These are phyloP conservation scores for Balaenoptera acutorostrata DNA, from an alignment of 2,113 vertebrate species.

Conservation along the genomic window DNA sequence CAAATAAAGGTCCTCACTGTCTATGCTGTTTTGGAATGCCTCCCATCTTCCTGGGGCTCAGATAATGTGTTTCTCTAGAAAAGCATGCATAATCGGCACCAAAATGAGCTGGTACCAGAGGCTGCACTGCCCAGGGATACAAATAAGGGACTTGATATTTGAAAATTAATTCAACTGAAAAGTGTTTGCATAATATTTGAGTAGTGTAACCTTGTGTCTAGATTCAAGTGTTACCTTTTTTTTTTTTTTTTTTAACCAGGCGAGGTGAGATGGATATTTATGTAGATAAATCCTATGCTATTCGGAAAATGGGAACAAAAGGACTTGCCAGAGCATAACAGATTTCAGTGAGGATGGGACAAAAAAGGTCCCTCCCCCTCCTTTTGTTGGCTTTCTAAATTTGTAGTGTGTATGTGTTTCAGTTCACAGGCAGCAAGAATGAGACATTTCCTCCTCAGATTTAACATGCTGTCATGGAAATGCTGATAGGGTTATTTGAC, in stretches of 20 bases:
- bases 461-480: slow-evolving; percentile 34
- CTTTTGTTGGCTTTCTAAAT: background rate
- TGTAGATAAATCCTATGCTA: background rate
- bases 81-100: slow-evolving; percentile 68
- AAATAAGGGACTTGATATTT: slow-evolving; percentile 68
- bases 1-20: slow-evolving; percentile 68
- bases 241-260: background rate
- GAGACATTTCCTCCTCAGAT: background rate
- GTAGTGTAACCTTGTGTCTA: background rate
- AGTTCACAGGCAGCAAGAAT: background rate
- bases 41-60: slow-evolving; percentile 58
- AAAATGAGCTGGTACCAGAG: slow-evolving; percentile 70
- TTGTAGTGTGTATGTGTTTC: background rate
- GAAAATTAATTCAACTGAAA: slow-evolving; percentile 48
- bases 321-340: background rate
- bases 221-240: background rate
- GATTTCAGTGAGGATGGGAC: background rate
- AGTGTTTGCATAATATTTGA: slow-evolving; percentile 25
- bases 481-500: slow-evolving; percentile 21
- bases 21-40: slow-evolving; percentile 62
- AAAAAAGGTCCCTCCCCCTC: background rate
- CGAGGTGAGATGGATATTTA: background rate
- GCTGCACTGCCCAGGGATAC: slow-evolving; percentile 62
- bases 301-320: slow-evolving; percentile 40
- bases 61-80: slow-evolving; percentile 74